A percentile compares a stretch with the other conserved stretches of the same genome.
These are phyloP conservation scores for Podarcis muralis DNA, from an alignment of 2,113 vertebrate genomes.

Conservation along the genomic window DNA sequence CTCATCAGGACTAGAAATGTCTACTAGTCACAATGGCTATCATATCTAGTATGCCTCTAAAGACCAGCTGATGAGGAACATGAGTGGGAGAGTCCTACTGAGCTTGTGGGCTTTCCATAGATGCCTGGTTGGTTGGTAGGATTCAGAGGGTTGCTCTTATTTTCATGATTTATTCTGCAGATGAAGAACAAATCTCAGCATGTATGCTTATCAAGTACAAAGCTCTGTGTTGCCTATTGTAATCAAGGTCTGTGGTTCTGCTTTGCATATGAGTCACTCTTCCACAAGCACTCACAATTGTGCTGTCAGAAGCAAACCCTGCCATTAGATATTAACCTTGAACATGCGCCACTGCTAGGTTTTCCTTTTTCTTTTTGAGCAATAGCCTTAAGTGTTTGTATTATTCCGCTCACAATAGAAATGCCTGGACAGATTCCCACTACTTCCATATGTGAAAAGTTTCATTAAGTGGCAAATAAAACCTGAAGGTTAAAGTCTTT, in stretches of 20 bases:
- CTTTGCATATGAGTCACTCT: not conserved
- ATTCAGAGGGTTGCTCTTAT: too few relatives aligned
- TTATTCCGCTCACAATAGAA: not conserved
- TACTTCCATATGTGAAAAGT: not conserved
- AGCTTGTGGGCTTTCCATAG: too few relatives aligned
- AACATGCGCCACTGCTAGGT: not conserved
- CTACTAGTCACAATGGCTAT: too few relatives aligned
- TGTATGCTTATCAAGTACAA: not conserved
- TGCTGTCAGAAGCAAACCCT: not conserved
- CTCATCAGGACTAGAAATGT: not conserved
- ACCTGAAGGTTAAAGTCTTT: constrained; percentile 1
- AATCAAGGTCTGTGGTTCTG: not conserved
- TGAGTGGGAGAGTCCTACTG: too few relatives aligned
- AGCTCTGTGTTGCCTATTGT: not conserved
- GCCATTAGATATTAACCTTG: constrained; percentile 1
- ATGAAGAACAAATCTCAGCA: not conserved
- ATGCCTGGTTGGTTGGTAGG: too few relatives aligned
- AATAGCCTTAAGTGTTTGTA: not conserved
- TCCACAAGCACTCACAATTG: not conserved
- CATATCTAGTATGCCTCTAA: too few relatives aligned
- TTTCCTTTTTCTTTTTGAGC: not conserved
- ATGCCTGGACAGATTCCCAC: not conserved
- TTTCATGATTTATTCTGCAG: not conserved
- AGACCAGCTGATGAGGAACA: too few relatives aligned
- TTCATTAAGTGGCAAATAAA: not conserved